A percentile compares a stretch with the other conserved stretches of the same genome.
Evolutionary conservation across 2,797 vertebrate species (phyloP).

Genomic region (Tenualosa ilisha): DNA sequence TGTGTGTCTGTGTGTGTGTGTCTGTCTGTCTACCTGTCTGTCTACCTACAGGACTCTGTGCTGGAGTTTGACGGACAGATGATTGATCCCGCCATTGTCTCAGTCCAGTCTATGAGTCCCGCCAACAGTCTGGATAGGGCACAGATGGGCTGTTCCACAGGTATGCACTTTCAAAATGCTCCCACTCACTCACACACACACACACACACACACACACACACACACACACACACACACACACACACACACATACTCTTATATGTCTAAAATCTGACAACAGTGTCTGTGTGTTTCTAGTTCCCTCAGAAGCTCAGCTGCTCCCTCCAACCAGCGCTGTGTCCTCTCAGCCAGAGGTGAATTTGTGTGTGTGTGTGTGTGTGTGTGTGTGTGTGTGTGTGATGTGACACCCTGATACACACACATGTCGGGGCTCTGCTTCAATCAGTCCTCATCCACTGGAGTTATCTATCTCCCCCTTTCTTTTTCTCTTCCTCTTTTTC

Average conservation of each 20-base stretch:
- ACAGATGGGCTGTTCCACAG: conserved; percentile 86
- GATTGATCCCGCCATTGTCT: conserved; percentile 96
- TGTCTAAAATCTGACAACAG: neutral
- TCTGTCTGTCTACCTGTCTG: too few relatives aligned
- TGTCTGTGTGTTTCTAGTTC: conserved; percentile 71
- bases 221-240: neutral
- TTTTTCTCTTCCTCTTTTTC: neutral
- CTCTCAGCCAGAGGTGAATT: conserved; percentile 77
- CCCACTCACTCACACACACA: too few relatives aligned
- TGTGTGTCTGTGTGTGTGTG: neutral
- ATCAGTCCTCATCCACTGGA: neutral
- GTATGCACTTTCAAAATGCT: conserved; percentile 55
- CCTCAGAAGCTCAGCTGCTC: conserved; percentile 85
- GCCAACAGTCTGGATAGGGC: conserved; percentile 82
- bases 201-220: too few relatives aligned
- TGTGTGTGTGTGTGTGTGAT: too few relatives aligned
- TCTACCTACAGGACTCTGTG: conserved; percentile 93
- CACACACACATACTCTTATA: neutral
- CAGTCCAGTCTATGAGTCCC: conserved; percentile 96
- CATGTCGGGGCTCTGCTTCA: too few relatives aligned
- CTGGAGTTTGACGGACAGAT: conserved; percentile 96
- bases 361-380: too few relatives aligned
- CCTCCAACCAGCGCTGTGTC: conserved; percentile 82
- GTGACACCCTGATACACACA: too few relatives aligned
- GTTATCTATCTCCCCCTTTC: neutral